A percentile compares a stretch with the other conserved stretches of the same genome.
phyloP scores from a whole-genome alignment of 2,113 vertebrate species.

The Myotis brandtii region DNA sequence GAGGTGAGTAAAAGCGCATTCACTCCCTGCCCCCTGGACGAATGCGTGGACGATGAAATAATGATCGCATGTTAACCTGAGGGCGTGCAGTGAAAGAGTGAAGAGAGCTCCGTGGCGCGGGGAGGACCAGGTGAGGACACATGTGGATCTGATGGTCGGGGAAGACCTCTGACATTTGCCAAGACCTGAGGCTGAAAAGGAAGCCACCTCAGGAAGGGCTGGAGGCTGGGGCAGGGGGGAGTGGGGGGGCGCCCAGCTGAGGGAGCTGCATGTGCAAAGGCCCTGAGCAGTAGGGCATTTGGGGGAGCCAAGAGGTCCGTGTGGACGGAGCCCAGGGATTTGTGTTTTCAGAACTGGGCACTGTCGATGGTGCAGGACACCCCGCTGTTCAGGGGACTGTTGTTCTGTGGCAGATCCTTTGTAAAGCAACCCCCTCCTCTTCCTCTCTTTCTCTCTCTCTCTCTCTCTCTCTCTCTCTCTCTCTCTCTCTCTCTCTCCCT shows the following conservation, averaged over 20 bases:
- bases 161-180: not conserved
- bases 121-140: not conserved
- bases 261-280: not conserved
- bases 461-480: too few species aligned
- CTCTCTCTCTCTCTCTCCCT: too few species aligned
- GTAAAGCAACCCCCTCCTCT: not conserved
- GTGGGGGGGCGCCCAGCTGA: not conserved
- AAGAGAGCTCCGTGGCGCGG: not conserved
- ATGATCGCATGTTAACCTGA: not conserved
- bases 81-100: not conserved
- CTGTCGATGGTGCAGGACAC: not conserved
- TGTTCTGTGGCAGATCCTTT: not conserved
- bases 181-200: not conserved
- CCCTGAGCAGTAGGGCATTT: not conserved
- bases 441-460: too few species aligned
- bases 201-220: not conserved
- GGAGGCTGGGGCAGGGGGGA: not conserved
- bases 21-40: not conserved
- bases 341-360: not conserved
- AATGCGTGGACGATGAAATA: not conserved
- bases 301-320: not conserved
- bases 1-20: not conserved
- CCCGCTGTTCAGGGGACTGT: too few species aligned
- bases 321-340: not conserved
- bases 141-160: not conserved